Percentiles rank a stretch among this genome's conserved stretches.
These are phyloP conservation scores for Poeciliopsis turneri DNA, from an alignment of 2,797 vertebrate species.

Conservation along the genomic window DNA sequence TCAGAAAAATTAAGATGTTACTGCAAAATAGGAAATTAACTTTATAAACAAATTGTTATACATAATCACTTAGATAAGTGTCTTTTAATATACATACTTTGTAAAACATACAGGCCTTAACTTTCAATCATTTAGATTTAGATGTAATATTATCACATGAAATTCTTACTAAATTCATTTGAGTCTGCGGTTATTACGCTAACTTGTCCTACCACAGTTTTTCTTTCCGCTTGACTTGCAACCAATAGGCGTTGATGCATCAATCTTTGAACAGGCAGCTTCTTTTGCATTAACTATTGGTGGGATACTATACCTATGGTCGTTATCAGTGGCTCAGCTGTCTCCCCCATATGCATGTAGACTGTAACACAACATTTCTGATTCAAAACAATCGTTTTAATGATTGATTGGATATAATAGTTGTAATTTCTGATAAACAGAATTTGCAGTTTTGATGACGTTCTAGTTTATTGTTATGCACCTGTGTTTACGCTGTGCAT, in stretches of 20 bases:
- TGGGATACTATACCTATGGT: neutral
- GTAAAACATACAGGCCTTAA: neutral
- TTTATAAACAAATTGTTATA: neutral
- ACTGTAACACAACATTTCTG: neutral
- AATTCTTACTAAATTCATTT: neutral
- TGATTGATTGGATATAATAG: neutral
- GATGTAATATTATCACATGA: neutral
- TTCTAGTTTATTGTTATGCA: neutral
- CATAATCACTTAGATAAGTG: neutral
- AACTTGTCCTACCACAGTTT: neutral
- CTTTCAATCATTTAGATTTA: neutral
- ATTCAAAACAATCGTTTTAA: neutral
- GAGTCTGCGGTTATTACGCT: neutral
- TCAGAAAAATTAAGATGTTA: neutral
- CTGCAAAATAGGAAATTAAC: neutral
- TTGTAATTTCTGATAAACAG: neutral
- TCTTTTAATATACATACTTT: neutral
- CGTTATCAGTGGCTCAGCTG: neutral
- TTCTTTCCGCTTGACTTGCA: neutral
- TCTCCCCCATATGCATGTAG: neutral
- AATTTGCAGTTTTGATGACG: neutral
- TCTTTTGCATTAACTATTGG: neutral
- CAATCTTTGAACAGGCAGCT: neutral
- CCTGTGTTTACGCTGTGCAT: neutral
- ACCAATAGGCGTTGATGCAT: neutral